Conservation (phyloP, 2,888 invertebrate species). For the Amphipyra berbera region DNA sequence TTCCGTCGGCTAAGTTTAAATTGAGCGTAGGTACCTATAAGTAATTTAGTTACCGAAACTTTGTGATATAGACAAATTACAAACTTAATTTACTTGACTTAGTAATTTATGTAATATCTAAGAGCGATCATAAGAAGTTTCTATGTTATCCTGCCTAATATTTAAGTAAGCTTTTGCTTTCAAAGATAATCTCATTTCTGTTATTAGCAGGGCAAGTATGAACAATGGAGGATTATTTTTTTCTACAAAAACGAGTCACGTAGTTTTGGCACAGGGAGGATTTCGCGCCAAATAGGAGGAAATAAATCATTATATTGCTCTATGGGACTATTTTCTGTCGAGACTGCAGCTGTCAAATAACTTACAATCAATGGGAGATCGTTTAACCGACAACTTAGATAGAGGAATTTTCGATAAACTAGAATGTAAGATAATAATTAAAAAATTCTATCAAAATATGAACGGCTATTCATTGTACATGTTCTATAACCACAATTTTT, state of each 20-base stretch:
- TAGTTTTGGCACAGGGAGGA: conserved; percentile 5
- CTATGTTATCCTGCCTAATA: background rate
- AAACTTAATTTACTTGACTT: background rate
- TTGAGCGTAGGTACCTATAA: conserved; percentile 16
- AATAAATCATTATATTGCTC: conserved; percentile 22
- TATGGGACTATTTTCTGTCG: conserved; percentile 19
- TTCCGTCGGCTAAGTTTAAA: conserved; percentile 27
- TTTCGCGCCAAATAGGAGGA: background rate
- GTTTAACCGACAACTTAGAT: conserved; percentile 8
- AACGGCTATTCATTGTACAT: background rate
- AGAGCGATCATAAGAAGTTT: conserved; percentile 7
- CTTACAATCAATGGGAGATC: conserved; percentile 24
- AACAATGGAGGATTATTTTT: background rate
- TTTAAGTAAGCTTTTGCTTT: conserved; percentile 1
- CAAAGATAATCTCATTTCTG: conserved; percentile 6
- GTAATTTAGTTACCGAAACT: conserved; percentile 20
- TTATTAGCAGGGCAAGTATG: conserved; percentile 5
- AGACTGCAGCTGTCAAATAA: conserved; percentile 38
- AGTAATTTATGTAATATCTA: conserved; percentile 9
- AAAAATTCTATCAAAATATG: background rate
- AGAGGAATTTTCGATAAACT: conserved; percentile 3
- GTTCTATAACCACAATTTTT: too few relatives aligned
- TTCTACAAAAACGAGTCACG: conserved; percentile 4
- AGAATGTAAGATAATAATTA: background rate
- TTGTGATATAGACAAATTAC: conserved; percentile 6